phyloP scores from a whole-genome alignment of 2,888 invertebrate genomes.

The Drosophila demipolita region DNA sequence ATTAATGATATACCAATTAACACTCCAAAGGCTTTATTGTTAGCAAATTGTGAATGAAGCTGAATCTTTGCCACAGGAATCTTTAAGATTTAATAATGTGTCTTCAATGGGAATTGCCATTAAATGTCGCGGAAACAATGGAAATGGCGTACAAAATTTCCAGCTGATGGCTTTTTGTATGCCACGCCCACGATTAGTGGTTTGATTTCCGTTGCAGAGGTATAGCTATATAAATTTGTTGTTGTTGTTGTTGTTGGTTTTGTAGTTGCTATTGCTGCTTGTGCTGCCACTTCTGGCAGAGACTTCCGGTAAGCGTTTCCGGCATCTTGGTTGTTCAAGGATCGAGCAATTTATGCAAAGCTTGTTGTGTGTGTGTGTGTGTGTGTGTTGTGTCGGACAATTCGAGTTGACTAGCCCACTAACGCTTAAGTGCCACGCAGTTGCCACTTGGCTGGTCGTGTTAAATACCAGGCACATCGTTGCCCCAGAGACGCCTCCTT shows the following conservation, averaged over 20 bases:
- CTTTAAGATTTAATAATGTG: background rate
- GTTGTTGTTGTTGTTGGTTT: background rate
- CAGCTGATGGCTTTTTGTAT: slow-evolving; percentile 16
- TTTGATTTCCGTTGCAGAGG: background rate
- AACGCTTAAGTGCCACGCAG: slow-evolving; percentile 40
- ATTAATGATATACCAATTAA: background rate
- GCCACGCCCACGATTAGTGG: slow-evolving; percentile 2
- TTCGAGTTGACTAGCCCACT: slow-evolving; percentile 22
- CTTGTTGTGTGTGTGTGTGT: slow-evolving; percentile 34
- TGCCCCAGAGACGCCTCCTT: slow-evolving; percentile 19
- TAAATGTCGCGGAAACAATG: slow-evolving; percentile 38
- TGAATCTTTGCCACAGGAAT: background rate
- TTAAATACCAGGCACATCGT: slow-evolving; percentile 56
- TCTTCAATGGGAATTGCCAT: slow-evolving; percentile 15
- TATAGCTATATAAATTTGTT: background rate
- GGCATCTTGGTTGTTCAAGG: slow-evolving; percentile 39
- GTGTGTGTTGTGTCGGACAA: slow-evolving; percentile 31
- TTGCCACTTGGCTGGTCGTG: slow-evolving; percentile 44
- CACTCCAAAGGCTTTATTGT: background rate
- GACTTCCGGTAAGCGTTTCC: slow-evolving; percentile 50
- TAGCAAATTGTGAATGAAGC: background rate
- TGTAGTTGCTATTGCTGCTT: slow-evolving; percentile 3
- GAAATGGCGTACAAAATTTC: slow-evolving; percentile 25
- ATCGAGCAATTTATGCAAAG: slow-evolving; percentile 51
- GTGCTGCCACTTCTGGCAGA: slow-evolving; percentile 37